phyloP scores from a whole-genome alignment of 35 echinoderm and acorn worm species.

The Acanthaster planci region DNA sequence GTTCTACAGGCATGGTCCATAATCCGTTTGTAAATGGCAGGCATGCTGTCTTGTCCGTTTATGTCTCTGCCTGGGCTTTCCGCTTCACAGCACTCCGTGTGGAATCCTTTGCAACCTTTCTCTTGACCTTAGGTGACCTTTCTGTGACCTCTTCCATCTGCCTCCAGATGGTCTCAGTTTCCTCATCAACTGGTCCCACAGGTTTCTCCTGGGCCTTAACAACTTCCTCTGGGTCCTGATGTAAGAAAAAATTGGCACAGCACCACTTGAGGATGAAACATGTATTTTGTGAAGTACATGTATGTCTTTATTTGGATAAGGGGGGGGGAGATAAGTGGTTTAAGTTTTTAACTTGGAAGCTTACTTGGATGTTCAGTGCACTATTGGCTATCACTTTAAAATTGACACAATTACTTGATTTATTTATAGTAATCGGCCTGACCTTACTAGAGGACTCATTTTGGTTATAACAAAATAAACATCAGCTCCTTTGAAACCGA shows the following conservation, averaged over 20 bases:
- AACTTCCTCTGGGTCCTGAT: slow-evolving; percentile 17
- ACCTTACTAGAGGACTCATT: no score
- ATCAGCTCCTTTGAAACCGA: no score
- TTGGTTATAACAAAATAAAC: no score
- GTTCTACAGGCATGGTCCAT: no score
- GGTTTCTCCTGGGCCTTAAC: neutral
- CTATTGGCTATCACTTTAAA: no score
- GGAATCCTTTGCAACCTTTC: neutral
- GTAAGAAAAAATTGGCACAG: neutral
- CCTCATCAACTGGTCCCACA: slow-evolving; percentile 43
- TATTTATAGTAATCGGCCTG: no score
- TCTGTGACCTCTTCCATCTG: slow-evolving; percentile 61
- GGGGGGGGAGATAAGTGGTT: neutral
- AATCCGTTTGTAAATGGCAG: no score
- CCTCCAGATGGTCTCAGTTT: slow-evolving; percentile 55
- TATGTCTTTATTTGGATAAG: neutral
- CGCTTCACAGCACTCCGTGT: neutral
- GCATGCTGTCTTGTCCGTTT: neutral
- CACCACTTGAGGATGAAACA: neutral
- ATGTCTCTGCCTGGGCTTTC: neutral
- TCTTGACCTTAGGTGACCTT: neutral
- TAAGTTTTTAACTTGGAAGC: neutral
- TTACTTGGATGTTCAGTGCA: slow-evolving; percentile 1
- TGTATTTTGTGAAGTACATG: neutral
- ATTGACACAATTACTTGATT: no score